These are phyloP conservation scores for Porites lobata DNA, from an alignment of 92 coral and sea anemone genomes.

Conservation along the genomic window DNA sequence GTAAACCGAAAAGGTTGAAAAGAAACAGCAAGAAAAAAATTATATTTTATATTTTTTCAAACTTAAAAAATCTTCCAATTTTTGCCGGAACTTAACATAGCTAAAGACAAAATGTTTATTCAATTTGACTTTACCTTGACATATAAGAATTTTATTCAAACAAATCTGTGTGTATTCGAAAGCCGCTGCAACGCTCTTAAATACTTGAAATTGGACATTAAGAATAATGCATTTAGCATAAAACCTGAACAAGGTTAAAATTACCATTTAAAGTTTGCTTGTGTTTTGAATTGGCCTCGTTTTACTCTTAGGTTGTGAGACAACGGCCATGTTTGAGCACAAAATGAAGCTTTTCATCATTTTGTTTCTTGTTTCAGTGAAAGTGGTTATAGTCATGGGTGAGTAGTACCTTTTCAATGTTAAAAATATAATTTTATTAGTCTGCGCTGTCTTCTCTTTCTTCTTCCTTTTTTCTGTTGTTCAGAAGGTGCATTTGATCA, in stretches of 20 bases:
- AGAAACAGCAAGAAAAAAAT: not conserved
- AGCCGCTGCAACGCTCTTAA: not conserved
- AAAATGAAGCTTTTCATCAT: slow-evolving; percentile 7
- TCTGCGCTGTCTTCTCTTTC: too few species aligned
- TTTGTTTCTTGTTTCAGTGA: not conserved
- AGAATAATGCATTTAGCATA: not conserved
- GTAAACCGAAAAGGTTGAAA: not conserved
- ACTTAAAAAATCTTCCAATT: slow-evolving; percentile 2
- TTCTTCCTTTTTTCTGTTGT: not conserved
- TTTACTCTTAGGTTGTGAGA: not conserved
- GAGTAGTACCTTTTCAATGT: not conserved
- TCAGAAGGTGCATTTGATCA: too few species aligned
- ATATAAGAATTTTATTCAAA: not conserved
- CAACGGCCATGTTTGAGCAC: not conserved
- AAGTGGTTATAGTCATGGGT: not conserved
- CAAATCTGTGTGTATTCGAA: not conserved
- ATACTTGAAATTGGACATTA: not conserved
- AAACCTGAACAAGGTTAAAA: not conserved
- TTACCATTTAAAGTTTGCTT: not conserved
- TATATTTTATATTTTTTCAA: slow-evolving; percentile 3
- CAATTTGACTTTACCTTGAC: slow-evolving; percentile 25
- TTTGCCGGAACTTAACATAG: not conserved
- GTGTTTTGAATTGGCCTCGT: not conserved
- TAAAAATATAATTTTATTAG: too few species aligned
- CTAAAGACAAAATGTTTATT: not conserved